These are phyloP conservation scores for Lochmaea capreae DNA, from an alignment of 2,888 invertebrate species.

Conservation along the genomic window DNA sequence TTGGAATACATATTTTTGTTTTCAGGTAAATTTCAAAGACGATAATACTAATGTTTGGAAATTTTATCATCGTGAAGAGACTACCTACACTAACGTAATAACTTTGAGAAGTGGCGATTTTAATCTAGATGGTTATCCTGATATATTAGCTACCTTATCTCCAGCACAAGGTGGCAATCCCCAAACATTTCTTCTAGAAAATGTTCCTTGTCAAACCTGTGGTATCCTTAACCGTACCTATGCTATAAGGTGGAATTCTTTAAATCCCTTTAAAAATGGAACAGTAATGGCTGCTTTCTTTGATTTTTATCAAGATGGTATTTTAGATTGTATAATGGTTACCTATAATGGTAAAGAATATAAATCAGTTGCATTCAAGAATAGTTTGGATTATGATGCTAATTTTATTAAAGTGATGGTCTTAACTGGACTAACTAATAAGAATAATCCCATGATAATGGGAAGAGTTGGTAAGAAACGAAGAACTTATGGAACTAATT, in stretches of 20 bases:
- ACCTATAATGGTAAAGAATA: conserved; percentile 65
- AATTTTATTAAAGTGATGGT: conserved; percentile 97
- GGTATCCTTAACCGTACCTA: conserved; percentile 80
- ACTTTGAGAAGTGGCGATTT: conserved; percentile 91
- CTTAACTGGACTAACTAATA: conserved; percentile 83
- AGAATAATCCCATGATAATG: conserved; percentile 76
- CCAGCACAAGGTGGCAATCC: conserved; percentile 59
- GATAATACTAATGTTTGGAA: conserved; percentile 75
- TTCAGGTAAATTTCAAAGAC: conserved; percentile 73
- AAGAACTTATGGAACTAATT: conserved; percentile 88
- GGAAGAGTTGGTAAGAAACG: conserved; percentile 81
- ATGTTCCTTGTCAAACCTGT: conserved; percentile 78
- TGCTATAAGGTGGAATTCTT: conserved; percentile 80
- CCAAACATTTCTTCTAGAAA: conserved; percentile 82
- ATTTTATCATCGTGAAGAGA: conserved; percentile 65
- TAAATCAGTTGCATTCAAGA: conserved; percentile 83
- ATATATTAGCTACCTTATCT: conserved; percentile 81
- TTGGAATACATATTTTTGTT: neutral
- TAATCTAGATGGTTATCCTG: conserved; percentile 96
- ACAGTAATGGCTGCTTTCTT: conserved; percentile 91
- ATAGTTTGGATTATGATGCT: conserved; percentile 91
- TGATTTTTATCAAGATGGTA: conserved; percentile 94
- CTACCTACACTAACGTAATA: conserved; percentile 77
- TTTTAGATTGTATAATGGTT: conserved; percentile 86
- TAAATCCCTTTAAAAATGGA: conserved; percentile 77